Percentiles rank a stretch among this genome's conserved stretches.
phyloP scores from a whole-genome alignment of 2,797 vertebrate genomes.

The Pempheris klunzingeri region DNA sequence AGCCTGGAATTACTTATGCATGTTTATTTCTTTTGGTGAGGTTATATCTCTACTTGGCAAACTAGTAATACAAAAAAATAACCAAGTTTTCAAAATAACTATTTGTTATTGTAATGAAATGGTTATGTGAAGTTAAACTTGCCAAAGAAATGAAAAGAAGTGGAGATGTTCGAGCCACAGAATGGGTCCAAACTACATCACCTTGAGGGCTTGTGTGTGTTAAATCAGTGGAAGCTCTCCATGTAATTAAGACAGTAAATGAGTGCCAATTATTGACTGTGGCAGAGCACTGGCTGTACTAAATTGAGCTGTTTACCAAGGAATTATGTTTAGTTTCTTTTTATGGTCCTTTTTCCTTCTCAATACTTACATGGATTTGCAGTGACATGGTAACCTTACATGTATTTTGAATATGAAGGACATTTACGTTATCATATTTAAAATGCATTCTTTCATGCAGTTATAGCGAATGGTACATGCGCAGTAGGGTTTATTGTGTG shows the following conservation, averaged over 20 bases:
- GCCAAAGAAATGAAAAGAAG: slow-evolving; percentile 65
- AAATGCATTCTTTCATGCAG: slow-evolving; percentile 32
- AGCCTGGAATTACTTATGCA: slow-evolving; percentile 11
- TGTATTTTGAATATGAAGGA: slow-evolving; percentile 13
- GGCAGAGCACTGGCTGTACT: slow-evolving; percentile 29
- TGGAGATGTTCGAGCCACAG: slow-evolving; percentile 28
- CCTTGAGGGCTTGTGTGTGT: slow-evolving; percentile 4
- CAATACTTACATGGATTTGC: slow-evolving; percentile 8
- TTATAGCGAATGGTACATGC: slow-evolving; percentile 7
- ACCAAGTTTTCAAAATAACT: slow-evolving; percentile 39
- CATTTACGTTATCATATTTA: slow-evolving; percentile 10
- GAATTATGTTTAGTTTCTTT: slow-evolving; percentile 25
- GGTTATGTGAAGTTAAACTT: slow-evolving; percentile 49
- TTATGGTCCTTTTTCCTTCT: slow-evolving; percentile 9
- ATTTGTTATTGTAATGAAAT: slow-evolving; percentile 5
- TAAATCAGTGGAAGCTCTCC: slow-evolving; percentile 21
- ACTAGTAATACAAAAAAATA: slow-evolving; percentile 3
- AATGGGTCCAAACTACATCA: slow-evolving; percentile 55
- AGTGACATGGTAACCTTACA: slow-evolving; percentile 12
- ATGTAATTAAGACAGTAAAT: slow-evolving; percentile 31
- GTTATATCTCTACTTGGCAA: slow-evolving; percentile 11
- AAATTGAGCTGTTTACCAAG: slow-evolving; percentile 39
- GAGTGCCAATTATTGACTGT: slow-evolving; percentile 53
- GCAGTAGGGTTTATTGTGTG: slow-evolving; percentile 19
- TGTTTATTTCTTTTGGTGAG: slow-evolving; percentile 6